These are phyloP conservation scores for Mastigias papua DNA, from an alignment of 30 jellyfish, hydroid and myxozoan genomes.

Conservation along the genomic window DNA sequence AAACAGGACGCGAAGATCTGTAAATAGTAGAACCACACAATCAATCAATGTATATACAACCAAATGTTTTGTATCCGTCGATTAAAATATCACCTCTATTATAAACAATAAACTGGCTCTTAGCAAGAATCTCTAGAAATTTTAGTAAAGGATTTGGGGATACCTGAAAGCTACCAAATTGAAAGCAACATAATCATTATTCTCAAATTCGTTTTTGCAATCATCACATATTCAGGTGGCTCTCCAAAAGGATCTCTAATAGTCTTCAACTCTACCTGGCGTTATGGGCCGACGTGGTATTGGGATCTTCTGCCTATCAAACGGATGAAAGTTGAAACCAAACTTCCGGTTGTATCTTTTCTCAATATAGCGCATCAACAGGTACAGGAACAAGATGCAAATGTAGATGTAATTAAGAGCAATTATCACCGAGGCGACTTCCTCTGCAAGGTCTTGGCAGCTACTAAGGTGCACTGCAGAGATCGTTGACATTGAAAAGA, in stretches of 20 bases:
- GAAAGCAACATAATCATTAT: too few species aligned
- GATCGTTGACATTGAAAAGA: conserved; percentile 45
- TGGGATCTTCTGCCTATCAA: conserved; percentile 1
- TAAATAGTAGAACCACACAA: too few species aligned
- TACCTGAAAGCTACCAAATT: too few species aligned
- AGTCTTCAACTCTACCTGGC: neutral
- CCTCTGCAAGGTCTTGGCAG: neutral
- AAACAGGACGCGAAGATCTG: too few species aligned
- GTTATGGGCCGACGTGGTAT: neutral
- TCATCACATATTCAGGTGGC: neutral
- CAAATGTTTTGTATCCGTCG: too few species aligned
- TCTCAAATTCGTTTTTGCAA: too few species aligned
- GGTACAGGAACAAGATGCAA: neutral
- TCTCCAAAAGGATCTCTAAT: too few species aligned
- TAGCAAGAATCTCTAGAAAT: too few species aligned
- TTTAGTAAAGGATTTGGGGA: too few species aligned
- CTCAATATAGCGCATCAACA: neutral
- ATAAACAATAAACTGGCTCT: too few species aligned
- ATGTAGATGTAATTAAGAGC: conserved; percentile 2
- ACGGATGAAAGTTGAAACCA: neutral
- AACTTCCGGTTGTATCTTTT: neutral
- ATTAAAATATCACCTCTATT: too few species aligned
- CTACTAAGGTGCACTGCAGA: conserved; percentile 39
- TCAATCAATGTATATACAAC: too few species aligned
- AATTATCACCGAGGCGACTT: neutral